Evolutionary conservation across 2,888 invertebrate genomes (phyloP), one percentile per base, ranked within the genome.

Genomic region (Melanophora roralis): DNA sequence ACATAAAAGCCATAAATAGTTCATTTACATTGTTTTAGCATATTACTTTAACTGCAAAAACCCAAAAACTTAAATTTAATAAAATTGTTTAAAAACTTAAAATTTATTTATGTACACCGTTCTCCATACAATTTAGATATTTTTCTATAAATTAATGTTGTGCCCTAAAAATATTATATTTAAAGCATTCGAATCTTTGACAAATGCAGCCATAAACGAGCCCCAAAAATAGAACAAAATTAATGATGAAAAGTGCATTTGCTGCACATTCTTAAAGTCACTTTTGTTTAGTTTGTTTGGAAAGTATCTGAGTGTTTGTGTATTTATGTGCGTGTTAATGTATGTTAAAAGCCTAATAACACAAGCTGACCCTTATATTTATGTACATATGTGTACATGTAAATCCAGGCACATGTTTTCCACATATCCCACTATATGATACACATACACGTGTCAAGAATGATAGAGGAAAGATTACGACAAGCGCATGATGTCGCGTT

Each of bases 331-430:
- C 8, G 23, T 51, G 23, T 16, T 2, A n/a, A n/a, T 43, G 64
- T 74, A 14, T 47, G 43, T 69, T 74, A 74, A 65, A 69, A 65
- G 60, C 59, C 40, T 60, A 59, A 59, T n/a, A 69, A 60, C 53
- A 71, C 69, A 79, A 74, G n/a, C n/a, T n/a, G n/a, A n/a, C n/a
- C n/a, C n/a, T n/a, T n/a, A n/a, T n/a, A n/a, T n/a, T n/a, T n/a
- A n/a, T n/a, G n/a, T n/a, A n/a, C n/a, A n/a, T n/a, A n/a, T n/a
- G n/a, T n/a, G n/a, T n/a, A n/a, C n/a, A n/a, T n/a, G n/a, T n/a
- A n/a, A n/a, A n/a, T n/a, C n/a, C n/a, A n/a, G n/a, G n/a, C n/a
- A n/a, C n/a, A n/a, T n/a, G n/a, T n/a, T n/a, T n/a, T n/a, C n/a
- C n/a, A n/a, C n/a, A n/a, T n/a, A n/a, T n/a, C n/a, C n/a, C n/a